Conservation (phyloP, 2,888 invertebrate species). For the Eupithecia tripunctaria region DNA sequence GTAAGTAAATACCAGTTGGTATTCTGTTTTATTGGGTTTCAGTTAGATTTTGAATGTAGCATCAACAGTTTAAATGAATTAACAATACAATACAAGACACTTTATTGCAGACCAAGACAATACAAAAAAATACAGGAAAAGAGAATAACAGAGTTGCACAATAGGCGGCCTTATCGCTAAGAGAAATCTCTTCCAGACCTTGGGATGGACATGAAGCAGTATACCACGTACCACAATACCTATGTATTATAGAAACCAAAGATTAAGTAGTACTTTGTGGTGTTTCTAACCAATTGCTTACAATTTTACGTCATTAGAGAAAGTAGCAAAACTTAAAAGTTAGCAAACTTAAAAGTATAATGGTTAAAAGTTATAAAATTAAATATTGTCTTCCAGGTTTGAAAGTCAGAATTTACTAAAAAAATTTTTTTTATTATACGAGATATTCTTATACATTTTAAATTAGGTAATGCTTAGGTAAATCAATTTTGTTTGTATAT, state of each 20-base stretch:
- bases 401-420: background rate
- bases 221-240: no score
- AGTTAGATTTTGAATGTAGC: background rate
- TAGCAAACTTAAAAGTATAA: background rate
- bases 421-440: background rate
- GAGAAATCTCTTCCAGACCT: no score
- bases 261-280: background rate
- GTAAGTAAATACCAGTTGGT: background rate
- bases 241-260: background rate
- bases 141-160: no score
- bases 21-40: background rate
- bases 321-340: background rate
- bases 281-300: background rate
- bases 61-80: background rate
- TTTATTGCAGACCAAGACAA: no score
- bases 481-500: background rate
- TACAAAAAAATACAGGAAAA: no score
- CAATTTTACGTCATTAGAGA: background rate
- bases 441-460: background rate
- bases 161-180: no score
- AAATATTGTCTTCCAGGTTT: background rate
- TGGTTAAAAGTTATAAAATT: no score
- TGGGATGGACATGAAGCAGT: no score
- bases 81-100: no score
- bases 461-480: slow-evolving; percentile 2